phyloP scores from a whole-genome alignment of 37 sponge, comb jelly and placozoan genomes.

The Geodia barretti region DNA sequence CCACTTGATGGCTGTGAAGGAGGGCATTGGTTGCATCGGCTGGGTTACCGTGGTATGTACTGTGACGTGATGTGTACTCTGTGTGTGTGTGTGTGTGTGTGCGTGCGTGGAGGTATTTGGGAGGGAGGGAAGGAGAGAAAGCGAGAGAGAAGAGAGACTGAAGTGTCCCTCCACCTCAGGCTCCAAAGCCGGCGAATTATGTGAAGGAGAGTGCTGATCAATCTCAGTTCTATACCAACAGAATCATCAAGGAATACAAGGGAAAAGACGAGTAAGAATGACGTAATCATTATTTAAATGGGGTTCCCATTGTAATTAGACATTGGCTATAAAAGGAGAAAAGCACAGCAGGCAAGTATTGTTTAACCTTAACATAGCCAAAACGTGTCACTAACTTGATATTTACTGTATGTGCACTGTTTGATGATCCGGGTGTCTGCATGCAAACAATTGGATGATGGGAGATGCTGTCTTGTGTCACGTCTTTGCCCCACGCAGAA shows the following conservation, averaged over 20 bases:
- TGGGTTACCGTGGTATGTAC: conserved; percentile 89
- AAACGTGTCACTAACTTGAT: too few species aligned
- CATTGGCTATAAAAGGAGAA: too few species aligned
- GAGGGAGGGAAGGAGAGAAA: not conserved
- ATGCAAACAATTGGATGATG: too few species aligned
- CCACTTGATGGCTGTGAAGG: conserved; percentile 89
- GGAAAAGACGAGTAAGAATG: conserved; percentile 89
- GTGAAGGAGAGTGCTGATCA: conserved; percentile 78
- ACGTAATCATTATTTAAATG: too few species aligned
- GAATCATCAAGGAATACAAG: conserved; percentile 91
- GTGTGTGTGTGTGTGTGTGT: not conserved
- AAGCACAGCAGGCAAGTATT: too few species aligned
- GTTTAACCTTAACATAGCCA: too few species aligned
- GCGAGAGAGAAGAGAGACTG: too few species aligned
- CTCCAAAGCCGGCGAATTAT: conserved; percentile 82
- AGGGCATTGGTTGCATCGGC: conserved; percentile 78
- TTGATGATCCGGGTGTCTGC: too few species aligned
- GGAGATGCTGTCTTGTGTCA: too few species aligned
- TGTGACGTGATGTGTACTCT: too few species aligned
- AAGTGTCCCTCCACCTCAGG: conserved; percentile 11
- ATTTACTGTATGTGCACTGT: too few species aligned
- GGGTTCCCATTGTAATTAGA: not conserved
- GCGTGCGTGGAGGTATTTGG: not conserved
- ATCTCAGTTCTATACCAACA: conserved; percentile 88
- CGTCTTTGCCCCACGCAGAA: conserved; percentile 6